These are phyloP conservation scores for Bombylius major DNA, from an alignment of 2,888 invertebrate genomes.

Conservation along the genomic window DNA sequence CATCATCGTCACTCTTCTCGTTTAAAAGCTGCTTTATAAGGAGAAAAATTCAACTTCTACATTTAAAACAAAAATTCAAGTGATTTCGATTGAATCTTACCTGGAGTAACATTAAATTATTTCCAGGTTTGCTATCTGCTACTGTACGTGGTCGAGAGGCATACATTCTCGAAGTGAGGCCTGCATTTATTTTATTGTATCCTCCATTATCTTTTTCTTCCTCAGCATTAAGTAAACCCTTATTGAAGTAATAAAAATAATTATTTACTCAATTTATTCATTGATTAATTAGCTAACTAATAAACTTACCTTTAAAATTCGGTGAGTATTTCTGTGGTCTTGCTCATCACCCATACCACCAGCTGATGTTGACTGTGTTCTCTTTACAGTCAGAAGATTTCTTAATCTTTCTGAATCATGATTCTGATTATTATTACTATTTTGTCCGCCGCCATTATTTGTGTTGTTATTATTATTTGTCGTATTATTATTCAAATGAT, in stretches of 20 bases:
- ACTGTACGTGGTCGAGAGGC: conserved; percentile 13
- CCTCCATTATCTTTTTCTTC: conserved; percentile 30
- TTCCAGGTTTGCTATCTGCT: conserved; percentile 31
- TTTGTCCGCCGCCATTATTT: conserved; percentile 13
- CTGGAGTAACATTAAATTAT: conserved; percentile 53
- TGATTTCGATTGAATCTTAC: conserved; percentile 28
- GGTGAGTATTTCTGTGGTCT: conserved; percentile 24
- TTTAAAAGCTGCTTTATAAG: conserved; percentile 53
- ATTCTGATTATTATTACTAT: conserved; percentile 7
- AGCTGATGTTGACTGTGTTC: conserved; percentile 23
- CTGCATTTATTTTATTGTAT: conserved; percentile 15
- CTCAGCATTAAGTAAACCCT: conserved; percentile 26
- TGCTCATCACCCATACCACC: conserved; percentile 23
- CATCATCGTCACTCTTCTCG: conserved; percentile 69
- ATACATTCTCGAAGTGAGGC: conserved; percentile 19
- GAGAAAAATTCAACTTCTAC: neutral
- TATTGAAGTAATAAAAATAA: conserved; percentile 8
- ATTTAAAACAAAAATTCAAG: too few relatives aligned
- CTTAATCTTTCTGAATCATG: conserved; percentile 40
- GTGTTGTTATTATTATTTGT: conserved; percentile 40
- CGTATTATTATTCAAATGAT: conserved; percentile 16
- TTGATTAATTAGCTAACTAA: neutral
- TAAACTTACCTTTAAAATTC: conserved; percentile 22
- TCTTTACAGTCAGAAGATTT: conserved; percentile 38
- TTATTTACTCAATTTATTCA: neutral